A percentile compares a stretch with the other conserved stretches of the same genome.
Evolutionary conservation across 2,888 invertebrate species (phyloP).

Genomic region (Brassicogethes aeneus): DNA sequence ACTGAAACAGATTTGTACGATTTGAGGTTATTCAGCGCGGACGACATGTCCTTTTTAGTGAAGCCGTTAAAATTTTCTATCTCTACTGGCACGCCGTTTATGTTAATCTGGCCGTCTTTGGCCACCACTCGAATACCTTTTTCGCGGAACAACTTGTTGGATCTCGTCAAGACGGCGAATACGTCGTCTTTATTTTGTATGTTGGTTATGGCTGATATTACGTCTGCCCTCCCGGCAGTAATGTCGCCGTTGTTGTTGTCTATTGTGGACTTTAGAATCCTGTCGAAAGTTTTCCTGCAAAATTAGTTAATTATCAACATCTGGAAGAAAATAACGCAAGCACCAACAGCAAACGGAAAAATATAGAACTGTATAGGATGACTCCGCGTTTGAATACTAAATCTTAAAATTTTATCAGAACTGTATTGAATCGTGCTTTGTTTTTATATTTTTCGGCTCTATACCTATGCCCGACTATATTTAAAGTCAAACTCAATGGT

Average conservation of each 20-base stretch:
- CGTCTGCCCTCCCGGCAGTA: slow-evolving; percentile 44
- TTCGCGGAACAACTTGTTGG: slow-evolving; percentile 47
- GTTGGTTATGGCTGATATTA: slow-evolving; percentile 46
- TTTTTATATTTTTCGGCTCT: no score
- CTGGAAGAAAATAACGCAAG: no score
- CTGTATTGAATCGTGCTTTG: no score
- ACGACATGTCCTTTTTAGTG: slow-evolving; percentile 19
- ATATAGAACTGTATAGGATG: no score
- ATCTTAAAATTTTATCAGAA: no score
- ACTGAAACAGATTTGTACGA: slow-evolving; percentile 5
- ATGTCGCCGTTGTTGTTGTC: slow-evolving; percentile 40
- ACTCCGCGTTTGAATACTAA: no score
- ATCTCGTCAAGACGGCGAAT: slow-evolving; percentile 45
- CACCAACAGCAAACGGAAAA: no score
- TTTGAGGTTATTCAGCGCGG: slow-evolving; percentile 19
- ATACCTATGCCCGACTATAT: no score
- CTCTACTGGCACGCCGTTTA: slow-evolving; percentile 29
- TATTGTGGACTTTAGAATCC: slow-evolving; percentile 48
- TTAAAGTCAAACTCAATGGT: no score
- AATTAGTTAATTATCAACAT: no score
- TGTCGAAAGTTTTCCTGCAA: slow-evolving; percentile 49
- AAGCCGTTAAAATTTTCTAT: slow-evolving; percentile 25
- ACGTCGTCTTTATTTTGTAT: slow-evolving; percentile 48
- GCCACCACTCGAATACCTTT: slow-evolving; percentile 36
- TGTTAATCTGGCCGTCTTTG: slow-evolving; percentile 23